These are phyloP conservation scores for Hippocampus mohnikei DNA, from an alignment of 2,113 vertebrate genomes.

Conservation along the genomic window DNA sequence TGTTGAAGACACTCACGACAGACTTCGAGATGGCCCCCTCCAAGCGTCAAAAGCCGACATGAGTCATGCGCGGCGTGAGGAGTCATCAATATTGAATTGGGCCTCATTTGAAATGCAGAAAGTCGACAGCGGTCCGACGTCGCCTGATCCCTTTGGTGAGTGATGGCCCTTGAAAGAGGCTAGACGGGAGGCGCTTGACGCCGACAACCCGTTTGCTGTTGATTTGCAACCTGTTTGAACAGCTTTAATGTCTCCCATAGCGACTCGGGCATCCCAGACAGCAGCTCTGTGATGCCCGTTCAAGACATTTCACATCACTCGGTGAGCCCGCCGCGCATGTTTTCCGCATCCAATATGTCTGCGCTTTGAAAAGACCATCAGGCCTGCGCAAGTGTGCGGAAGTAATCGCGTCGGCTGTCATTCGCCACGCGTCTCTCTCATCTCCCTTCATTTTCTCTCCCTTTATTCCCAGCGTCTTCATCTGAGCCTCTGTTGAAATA, in stretches of 20 bases:
- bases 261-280: background rate
- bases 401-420: conserved; percentile 23
- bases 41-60: conserved; percentile 10
- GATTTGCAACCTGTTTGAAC: background rate
- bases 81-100: conserved; percentile 56
- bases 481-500: conserved; percentile 13
- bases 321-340: background rate
- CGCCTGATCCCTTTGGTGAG: conserved; percentile 27
- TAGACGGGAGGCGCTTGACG: conserved; percentile 6
- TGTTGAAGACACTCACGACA: background rate
- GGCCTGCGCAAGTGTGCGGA: background rate
- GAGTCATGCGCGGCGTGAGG: conserved; percentile 29
- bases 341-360: background rate
- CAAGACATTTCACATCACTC: conserved; percentile 25
- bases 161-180: conserved; percentile 29
- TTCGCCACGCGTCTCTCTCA: conserved; percentile 20
- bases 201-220: background rate
- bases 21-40: conserved; percentile 1
- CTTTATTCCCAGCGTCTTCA: conserved; percentile 22
- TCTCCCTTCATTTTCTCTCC: conserved; percentile 25
- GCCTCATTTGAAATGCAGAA: conserved; percentile 51
- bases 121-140: conserved; percentile 47
- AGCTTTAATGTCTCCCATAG: background rate
- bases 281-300: conserved; percentile 19
- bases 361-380: background rate